Conservation (phyloP, 2,797 vertebrate species). For the Malacoctenus gilli region DNA sequence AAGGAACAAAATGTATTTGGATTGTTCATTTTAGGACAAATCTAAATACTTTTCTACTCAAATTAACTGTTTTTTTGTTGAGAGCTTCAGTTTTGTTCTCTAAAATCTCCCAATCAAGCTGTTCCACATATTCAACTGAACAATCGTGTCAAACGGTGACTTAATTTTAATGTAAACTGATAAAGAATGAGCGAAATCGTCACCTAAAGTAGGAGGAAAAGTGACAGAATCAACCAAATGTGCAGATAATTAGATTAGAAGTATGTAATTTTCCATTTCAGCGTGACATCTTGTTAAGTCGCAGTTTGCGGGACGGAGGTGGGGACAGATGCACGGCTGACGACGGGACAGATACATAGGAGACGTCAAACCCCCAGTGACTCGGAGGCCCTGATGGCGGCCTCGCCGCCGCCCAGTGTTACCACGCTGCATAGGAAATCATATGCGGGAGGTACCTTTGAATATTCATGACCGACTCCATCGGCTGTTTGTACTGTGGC, state of each 20-base stretch:
- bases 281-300: slow-evolving; percentile 8
- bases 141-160: background rate
- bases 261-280: slow-evolving; percentile 15
- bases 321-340: slow-evolving; percentile 24
- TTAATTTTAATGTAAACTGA: no score
- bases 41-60: no score
- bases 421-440: slow-evolving; percentile 74
- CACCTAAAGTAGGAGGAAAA: background rate
- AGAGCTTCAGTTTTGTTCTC: no score
- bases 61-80: no score
- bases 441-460: slow-evolving; percentile 88
- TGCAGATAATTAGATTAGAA: slow-evolving; percentile 1
- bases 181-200: no score
- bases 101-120: no score
- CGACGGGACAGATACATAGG: slow-evolving; percentile 24
- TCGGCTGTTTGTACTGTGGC: slow-evolving; percentile 95
- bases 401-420: slow-evolving; percentile 49
- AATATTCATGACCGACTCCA: slow-evolving; percentile 99
- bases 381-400: slow-evolving; percentile 48
- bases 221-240: background rate
- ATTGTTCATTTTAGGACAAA: no score
- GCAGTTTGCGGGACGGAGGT: slow-evolving; percentile 20
- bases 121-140: no score
- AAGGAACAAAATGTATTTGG: no score
- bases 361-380: slow-evolving; percentile 33